Conservation (phyloP, 2,888 invertebrate species). For the Drosophila niveifrons region DNA sequence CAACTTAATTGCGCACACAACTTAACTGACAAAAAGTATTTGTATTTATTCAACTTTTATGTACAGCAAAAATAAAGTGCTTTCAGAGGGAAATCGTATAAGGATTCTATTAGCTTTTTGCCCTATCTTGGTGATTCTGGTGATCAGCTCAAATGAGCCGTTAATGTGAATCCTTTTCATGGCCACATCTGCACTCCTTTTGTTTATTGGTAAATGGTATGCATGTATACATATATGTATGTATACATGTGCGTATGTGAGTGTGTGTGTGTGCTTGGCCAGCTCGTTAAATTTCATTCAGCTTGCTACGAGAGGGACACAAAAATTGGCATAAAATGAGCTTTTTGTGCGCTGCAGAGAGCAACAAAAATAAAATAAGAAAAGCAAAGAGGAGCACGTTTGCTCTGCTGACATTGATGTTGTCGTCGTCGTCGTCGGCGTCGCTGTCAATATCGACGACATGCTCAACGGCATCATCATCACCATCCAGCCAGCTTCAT, state of each 20-base stretch:
- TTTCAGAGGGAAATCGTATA: neutral
- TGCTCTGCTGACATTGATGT: slow-evolving; percentile 64
- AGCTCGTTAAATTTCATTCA: slow-evolving; percentile 71
- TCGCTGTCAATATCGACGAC: slow-evolving; percentile 44
- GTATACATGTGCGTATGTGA: slow-evolving; percentile 7
- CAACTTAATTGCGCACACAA: too few relatives aligned
- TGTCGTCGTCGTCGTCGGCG: slow-evolving; percentile 50
- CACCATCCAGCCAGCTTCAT: slow-evolving; percentile 15
- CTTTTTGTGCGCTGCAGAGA: slow-evolving; percentile 57
- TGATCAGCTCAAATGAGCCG: slow-evolving; percentile 45
- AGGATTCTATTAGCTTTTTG: slow-evolving; percentile 6
- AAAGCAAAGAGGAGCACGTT: slow-evolving; percentile 33
- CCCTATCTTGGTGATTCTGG: slow-evolving; percentile 5
- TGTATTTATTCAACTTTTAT: neutral
- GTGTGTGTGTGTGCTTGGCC: slow-evolving; percentile 24
- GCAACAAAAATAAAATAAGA: slow-evolving; percentile 10
- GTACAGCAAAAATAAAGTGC: neutral
- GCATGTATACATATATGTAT: slow-evolving; percentile 5
- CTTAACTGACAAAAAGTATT: too few relatives aligned
- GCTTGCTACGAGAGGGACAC: slow-evolving; percentile 36
- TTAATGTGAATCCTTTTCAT: slow-evolving; percentile 60
- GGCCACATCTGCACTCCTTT: slow-evolving; percentile 35
- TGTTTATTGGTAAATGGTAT: slow-evolving; percentile 36
- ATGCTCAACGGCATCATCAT: slow-evolving; percentile 34
- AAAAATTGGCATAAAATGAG: slow-evolving; percentile 77